Conservation (phyloP, 2,113 vertebrate genomes). For the Rhizomys pruinosus region DNA sequence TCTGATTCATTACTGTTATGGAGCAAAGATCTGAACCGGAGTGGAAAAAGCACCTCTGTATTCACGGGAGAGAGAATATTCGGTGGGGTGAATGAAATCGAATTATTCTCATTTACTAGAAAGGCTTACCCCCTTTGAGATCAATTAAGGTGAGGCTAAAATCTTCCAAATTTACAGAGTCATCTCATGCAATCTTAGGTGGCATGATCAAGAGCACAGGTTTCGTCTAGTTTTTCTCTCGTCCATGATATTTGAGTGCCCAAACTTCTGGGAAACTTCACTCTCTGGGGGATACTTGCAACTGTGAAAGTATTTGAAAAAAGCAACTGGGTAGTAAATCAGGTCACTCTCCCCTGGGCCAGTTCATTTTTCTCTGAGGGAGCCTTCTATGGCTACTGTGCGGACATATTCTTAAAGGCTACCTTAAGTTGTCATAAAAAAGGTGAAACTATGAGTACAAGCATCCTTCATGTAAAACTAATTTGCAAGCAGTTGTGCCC, state of each 20-base stretch:
- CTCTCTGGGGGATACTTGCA: slow-evolving; percentile 13
- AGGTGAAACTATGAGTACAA: slow-evolving; percentile 45
- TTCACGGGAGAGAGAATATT: background rate
- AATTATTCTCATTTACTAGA: slow-evolving; percentile 22
- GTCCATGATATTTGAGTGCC: background rate
- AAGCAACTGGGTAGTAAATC: background rate
- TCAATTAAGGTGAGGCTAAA: slow-evolving; percentile 42
- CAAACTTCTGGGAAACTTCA: slow-evolving; percentile 29
- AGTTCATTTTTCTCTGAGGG: slow-evolving; percentile 3
- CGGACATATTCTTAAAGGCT: background rate
- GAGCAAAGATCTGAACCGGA: slow-evolving; percentile 45
- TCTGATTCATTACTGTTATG: background rate
- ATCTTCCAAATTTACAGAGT: background rate
- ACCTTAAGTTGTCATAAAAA: slow-evolving; percentile 41
- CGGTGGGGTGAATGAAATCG: background rate
- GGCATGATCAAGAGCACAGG: slow-evolving; percentile 3
- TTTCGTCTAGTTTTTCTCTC: slow-evolving; percentile 18
- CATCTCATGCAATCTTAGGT: background rate
- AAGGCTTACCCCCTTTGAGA: background rate
- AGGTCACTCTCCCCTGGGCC: background rate
- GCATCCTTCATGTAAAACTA: too few relatives aligned
- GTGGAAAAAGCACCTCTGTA: slow-evolving; percentile 29
- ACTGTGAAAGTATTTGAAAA: slow-evolving; percentile 40
- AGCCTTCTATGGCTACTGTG: slow-evolving; percentile 9
- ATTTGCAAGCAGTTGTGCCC: too few relatives aligned